Evolutionary conservation across 2,797 vertebrate genomes (phyloP), one percentile per base, ranked within the genome.

Genomic region (Lophotriccus pileatus): DNA sequence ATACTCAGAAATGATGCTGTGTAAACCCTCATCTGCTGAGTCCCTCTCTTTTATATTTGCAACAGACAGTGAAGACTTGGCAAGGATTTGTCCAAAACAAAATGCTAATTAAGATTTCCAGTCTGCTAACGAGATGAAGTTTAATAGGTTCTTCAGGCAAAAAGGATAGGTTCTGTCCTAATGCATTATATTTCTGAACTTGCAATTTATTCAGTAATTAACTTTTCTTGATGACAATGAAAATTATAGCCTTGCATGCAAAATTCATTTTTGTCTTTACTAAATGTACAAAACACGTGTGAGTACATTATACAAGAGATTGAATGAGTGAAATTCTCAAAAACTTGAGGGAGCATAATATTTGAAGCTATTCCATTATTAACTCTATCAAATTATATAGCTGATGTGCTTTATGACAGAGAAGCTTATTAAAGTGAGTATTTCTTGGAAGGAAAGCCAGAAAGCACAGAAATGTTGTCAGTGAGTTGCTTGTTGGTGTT

Each of bases 141-240:
- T 96, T 95, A 97, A 97, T 98, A 95, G 90, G 95, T 97, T 97
- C 96, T 97, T 96, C 92, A 87, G 97, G 97, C 96, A 97, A 96
- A 97, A 97, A 92, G 83, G 93, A 95, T 94, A 94, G 88, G 77
- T 96, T 97, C 95, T 96, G 94, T 96, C 87, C 95, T 97, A 81
- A 84, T 82, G 62, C 62, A 78, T 94, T 94, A 56, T 77, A 94
- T 86, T 94, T 94, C 76, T 90, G 83, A 93, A 84, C 55, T 94
- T 56, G 50, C 85, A 84, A 73, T 96, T 94, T 95, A 97, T 94
- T 97, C 96, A 95, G 83, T 97, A 97, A 97, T 97, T 97, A 97
- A 95, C 93, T 94, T 96, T 90, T 95, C 91, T n/a, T 49, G 89
- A 91, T 96, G 95, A 95, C 95, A 97, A 88, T 95, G 94, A 95